These are phyloP conservation scores for Papilio polytes DNA, from an alignment of 1,140 invertebrate species.

Conservation along the genomic window DNA sequence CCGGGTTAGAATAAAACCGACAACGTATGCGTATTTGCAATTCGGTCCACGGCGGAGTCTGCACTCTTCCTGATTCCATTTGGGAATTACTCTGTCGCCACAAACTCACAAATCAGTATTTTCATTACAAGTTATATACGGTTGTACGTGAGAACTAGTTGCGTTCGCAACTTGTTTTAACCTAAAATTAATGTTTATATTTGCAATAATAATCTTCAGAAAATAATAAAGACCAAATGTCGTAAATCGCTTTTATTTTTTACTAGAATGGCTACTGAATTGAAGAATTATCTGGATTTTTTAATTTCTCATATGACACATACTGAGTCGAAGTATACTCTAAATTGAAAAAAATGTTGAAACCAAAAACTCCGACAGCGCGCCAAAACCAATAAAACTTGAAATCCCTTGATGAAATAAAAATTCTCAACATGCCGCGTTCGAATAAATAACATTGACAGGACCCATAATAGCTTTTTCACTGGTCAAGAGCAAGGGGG, in stretches of 20 bases:
- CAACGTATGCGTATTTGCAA: constrained; percentile 79
- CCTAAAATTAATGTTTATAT: neutral
- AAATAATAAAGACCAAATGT: neutral
- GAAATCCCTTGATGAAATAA: constrained; percentile 79
- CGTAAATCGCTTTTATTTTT: neutral
- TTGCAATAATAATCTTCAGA: neutral
- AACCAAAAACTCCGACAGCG: constrained; percentile 46
- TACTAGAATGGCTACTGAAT: neutral
- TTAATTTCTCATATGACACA: neutral
- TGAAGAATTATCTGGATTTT: neutral
- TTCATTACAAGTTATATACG: constrained; percentile 69
- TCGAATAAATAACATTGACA: constrained; percentile 83
- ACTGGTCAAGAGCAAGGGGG: constrained; percentile 66
- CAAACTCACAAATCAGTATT: constrained; percentile 80
- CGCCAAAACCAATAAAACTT: constrained; percentile 72
- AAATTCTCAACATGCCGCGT: constrained; percentile 76
- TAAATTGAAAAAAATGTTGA: neutral
- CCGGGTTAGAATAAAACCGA: constrained; percentile 67
- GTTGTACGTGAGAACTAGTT: constrained; percentile 39
- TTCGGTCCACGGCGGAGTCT: constrained; percentile 74
- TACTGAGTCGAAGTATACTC: neutral
- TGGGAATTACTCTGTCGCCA: constrained; percentile 79
- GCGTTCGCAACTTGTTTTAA: neutral
- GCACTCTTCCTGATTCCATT: constrained; percentile 82
- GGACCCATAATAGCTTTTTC: constrained; percentile 77